Evolutionary conservation across 2,797 vertebrate species (phyloP).

Genomic region (Ibycter americanus): DNA sequence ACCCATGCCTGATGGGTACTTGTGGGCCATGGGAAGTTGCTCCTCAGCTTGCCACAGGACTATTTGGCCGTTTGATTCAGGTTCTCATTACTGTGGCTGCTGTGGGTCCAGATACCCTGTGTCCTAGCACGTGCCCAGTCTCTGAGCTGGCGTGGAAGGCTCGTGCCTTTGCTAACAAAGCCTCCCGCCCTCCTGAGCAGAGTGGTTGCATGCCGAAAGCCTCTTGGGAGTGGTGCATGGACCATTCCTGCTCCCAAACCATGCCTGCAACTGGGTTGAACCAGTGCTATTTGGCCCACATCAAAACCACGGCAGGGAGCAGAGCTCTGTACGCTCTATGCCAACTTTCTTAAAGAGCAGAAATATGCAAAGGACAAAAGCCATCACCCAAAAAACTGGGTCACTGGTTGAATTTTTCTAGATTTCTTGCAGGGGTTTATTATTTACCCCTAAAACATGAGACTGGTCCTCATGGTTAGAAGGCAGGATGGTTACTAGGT

Average conservation of each 20-base stretch:
- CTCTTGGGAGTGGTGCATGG: neutral
- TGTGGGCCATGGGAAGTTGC: neutral
- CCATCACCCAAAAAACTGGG: fast-evolving
- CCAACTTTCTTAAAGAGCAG: neutral
- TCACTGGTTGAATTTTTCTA: neutral
- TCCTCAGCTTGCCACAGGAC: neutral
- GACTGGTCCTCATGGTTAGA: neutral
- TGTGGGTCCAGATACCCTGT: neutral
- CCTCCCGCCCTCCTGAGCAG: neutral
- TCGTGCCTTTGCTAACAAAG: neutral
- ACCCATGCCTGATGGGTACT: neutral
- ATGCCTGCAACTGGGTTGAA: fast-evolving
- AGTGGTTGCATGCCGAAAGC: neutral
- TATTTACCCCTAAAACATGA: neutral
- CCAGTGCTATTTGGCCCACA: too few relatives aligned
- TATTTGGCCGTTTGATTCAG: neutral
- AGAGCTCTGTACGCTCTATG: neutral
- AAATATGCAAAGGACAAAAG: neutral
- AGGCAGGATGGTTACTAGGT: neutral
- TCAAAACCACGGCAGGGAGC: neutral
- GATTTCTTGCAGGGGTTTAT: neutral
- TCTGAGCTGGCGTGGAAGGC: neutral
- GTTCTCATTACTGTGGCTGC: neutral
- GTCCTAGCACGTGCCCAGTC: neutral
- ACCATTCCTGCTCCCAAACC: neutral